These are phyloP conservation scores for Nesidiocoris tenuis DNA, from an alignment of 2,888 invertebrate genomes.

Conservation along the genomic window DNA sequence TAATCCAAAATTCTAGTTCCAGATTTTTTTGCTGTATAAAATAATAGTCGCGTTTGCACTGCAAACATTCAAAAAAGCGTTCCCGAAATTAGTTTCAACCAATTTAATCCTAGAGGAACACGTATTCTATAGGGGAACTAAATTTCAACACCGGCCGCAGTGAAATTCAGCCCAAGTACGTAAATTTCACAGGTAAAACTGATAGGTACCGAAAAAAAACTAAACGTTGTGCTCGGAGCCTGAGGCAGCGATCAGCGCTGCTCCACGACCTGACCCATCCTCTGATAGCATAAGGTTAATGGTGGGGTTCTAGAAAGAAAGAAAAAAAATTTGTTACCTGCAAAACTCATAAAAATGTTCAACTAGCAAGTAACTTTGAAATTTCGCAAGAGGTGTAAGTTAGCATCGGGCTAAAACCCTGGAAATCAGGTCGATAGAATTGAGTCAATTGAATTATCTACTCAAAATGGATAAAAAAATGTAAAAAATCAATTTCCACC, in stretches of 20 bases:
- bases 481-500: too few relatives aligned
- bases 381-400: too few relatives aligned
- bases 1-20: too few relatives aligned
- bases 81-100: too few relatives aligned
- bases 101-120: not conserved
- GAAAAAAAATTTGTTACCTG: not conserved
- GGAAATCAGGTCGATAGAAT: too few relatives aligned
- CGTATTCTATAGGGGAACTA: not conserved
- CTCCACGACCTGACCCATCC: constrained; percentile 95
- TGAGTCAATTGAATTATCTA: too few relatives aligned
- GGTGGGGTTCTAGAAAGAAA: constrained; percentile 58
- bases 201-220: constrained; percentile 6
- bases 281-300: constrained; percentile 93
- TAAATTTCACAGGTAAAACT: not conserved
- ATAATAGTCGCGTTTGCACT: not conserved
- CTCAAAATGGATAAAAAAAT: too few relatives aligned
- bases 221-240: constrained; percentile 20
- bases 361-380: too few relatives aligned
- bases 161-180: not conserved
- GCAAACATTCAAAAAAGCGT: not conserved
- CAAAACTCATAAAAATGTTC: too few relatives aligned
- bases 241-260: constrained; percentile 93
- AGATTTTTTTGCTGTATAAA: too few relatives aligned
- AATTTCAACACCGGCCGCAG: not conserved
- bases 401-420: too few relatives aligned